Evolutionary conservation across 2,113 vertebrate species (phyloP).

Genomic region (Mormoops blainvillei): DNA sequence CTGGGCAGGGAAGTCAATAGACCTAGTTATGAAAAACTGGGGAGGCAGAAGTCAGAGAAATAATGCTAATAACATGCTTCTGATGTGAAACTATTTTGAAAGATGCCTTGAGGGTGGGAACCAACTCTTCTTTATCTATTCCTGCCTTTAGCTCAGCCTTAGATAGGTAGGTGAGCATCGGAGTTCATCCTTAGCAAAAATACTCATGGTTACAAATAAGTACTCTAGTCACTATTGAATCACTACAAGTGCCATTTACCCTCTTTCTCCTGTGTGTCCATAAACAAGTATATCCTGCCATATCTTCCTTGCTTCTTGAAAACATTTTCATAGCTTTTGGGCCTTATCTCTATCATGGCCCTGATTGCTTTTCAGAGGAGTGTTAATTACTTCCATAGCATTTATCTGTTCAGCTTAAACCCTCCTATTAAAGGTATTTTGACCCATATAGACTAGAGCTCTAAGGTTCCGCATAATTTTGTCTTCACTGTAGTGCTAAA

Average conservation of each 20-base stretch:
- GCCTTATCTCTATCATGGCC: not conserved
- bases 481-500: not conserved
- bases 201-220: not conserved
- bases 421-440: not conserved
- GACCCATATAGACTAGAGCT: not conserved
- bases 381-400: not conserved
- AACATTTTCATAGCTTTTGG: not conserved
- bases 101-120: not conserved
- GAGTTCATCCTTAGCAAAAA: not conserved
- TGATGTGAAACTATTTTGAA: not conserved
- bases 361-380: constrained; percentile 15
- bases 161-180: not conserved
- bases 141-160: not conserved
- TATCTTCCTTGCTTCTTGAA: not conserved
- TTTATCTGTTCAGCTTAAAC: constrained; percentile 21
- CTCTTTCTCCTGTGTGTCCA: not conserved
- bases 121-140: not conserved
- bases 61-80: not conserved
- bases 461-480: not conserved
- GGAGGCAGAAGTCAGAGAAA: not conserved
- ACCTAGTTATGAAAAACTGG: not conserved
- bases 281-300: not conserved
- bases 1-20: not conserved
- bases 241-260: not conserved
- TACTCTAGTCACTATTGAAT: not conserved